Evolutionary conservation across 1,140 invertebrate genomes (phyloP), one percentile per base, ranked within the genome.

Genomic region (Sitodiplosis mosellana): DNA sequence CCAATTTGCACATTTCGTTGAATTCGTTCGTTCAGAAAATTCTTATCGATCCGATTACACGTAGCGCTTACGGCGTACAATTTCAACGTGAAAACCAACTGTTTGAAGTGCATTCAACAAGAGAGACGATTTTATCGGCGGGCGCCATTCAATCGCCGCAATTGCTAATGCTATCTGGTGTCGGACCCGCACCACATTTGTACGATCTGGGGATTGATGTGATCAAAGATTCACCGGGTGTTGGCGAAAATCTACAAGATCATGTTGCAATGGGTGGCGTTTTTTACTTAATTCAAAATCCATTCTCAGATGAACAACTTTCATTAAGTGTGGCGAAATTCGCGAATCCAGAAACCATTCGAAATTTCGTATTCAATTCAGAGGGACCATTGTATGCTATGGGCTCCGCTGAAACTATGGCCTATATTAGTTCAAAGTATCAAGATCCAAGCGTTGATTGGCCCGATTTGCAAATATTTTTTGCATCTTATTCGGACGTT

Each of bases 181-280:
- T 78, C 27, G 87, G 87, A 3, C 82, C 85, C 0, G 58, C 53
- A 5, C 59, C 73, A 48, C 64, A 76, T 47, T 55, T 75, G 2
- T 41, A 52, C 0, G 52, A 64, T 10, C 52, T 76, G 8, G 69
- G 71, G n/a, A 78, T 87, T 17, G 51, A 58, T 6, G 52, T 70
- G 7, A 41, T 72, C 1, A 59, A 65, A 11, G 49, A 71, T 58
- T 60, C 78, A 33, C 77, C 83, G 0, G 81, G 81, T 0, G 86
- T 91, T 1, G 87, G 87, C 0, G 58, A 72, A 48, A 90, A 90
- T 66, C 66, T 91, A 5, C 83, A 83, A 60, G 81, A 84, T 61
- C 82, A 85, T 55, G 69, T 81, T 0, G 78, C 79, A 1, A 74
- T 81, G 50, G 69, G 71, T 15, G 73, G 72, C 0, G 68, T 74